Base-by-base conservation (phyloP, 2,888 invertebrate genomes). In the Idaea biselata region DNA sequence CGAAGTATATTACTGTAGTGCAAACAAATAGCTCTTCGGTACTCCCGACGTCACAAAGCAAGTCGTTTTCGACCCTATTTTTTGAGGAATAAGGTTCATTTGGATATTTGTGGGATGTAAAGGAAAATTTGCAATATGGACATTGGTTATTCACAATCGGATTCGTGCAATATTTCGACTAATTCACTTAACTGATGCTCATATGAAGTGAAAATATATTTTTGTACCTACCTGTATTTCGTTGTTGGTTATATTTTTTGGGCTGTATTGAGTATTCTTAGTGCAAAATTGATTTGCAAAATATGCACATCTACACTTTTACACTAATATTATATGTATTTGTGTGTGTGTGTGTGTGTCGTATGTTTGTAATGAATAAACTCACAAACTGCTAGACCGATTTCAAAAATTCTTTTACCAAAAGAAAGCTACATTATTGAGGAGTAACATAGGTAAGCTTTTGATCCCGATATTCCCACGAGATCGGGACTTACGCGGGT, bases 1-100 rank as follows among this genome's bases (percentile, higher is more conserved):
- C 74, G 71, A 75, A 70, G 72, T 68, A 72, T 68, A 66, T 68
- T 72, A 72, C 71, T 71, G 70, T 67, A 64, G 59, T 64, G 59
- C 61, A 63, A 64, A 70, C 63, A 64, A 63, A 53, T 67, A 63
- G 32, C 61, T 32, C 58, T 55, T 59, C 54, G 44, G 16, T 3
- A 17, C 56, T 59, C 18, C 18, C 0, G 55, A 59, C 53, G 6
- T 1, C 58, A 31, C n/a, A 8, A 70, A n/a, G 60, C 44, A 61
- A n/a, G 44, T 58, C 68, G 58, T 44, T 69, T 58, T 58, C 8
- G 11, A 0, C 44, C 11, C 44, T 44, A 44, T 44, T 44, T 11
- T 3, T 0, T 0, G 6, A 3, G 0, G 0, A 6, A 54, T 65
- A 70, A 63, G 63, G 8, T n/a, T 14, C 25, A 55, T 1, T 0